Conservation (phyloP, 1,140 invertebrate species). For the Apis laboriosa region DNA sequence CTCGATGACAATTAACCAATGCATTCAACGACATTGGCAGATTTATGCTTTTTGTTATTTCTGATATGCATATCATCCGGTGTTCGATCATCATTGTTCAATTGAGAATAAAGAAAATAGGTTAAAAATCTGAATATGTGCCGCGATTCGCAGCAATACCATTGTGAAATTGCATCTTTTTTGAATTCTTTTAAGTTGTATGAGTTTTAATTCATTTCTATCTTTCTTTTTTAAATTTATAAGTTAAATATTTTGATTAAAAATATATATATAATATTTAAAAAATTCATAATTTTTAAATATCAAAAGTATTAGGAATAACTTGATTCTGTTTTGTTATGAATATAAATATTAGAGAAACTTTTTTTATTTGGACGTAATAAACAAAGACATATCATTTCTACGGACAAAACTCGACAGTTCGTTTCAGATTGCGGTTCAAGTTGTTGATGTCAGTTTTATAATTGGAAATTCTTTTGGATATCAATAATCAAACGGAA, state of each 20-base stretch:
- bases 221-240: not conserved
- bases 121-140: not conserved
- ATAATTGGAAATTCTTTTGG: constrained; percentile 17
- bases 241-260: no score
- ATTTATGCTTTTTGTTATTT: constrained; percentile 23
- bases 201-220: not conserved
- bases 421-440: constrained; percentile 25
- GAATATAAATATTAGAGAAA: not conserved
- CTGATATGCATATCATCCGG: not conserved
- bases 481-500: not conserved
- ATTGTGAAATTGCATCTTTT: not conserved
- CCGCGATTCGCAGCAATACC: not conserved
- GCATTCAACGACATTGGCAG: constrained; percentile 38
- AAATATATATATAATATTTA: not conserved
- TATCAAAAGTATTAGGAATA: not conserved
- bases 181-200: not conserved
- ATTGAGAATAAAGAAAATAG: not conserved
- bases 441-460: constrained; percentile 28
- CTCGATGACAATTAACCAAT: constrained; percentile 24
- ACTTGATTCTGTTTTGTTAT: not conserved
- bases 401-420: not conserved
- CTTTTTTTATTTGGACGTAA: not conserved
- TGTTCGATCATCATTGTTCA: not conserved
- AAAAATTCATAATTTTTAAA: not conserved
- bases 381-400: constrained; percentile 21